Base-by-base conservation (phyloP, 2,113 vertebrate species). In the Equus przewalskii region DNA sequence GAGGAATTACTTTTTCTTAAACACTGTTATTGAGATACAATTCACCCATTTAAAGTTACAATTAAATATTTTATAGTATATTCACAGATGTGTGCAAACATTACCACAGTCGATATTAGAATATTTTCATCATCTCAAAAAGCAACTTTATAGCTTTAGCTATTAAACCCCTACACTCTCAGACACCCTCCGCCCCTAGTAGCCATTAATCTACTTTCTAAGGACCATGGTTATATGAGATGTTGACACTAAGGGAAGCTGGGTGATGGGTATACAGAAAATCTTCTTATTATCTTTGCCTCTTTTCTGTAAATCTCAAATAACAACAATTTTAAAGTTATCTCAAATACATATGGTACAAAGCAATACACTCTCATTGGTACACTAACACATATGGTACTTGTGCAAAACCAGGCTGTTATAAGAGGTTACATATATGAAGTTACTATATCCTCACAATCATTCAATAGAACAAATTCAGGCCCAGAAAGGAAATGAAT, bases 151-250 rank as follows among this genome's bases (percentile, higher is more conserved):
- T 9, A 24, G 72, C 3, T 70, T 60, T 30, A 26, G 30, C 30
- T 73, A 24, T 85, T 10, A 81, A 13, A 6, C 3, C 2, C 19
- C 18, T 33, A 16, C 44, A 16, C 6, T n/a, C 22, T 26, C 70
- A 26, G 41, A 26, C 3, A 67, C 0, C 7, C 44, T 1, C 7
- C 18, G 2, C 5, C 46, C 33, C 26, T 28, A 22, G 19, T 6
- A 95, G 64, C 10, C 58, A 41, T 10, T 13, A 64, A 58, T 26
- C 28, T 24, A 81, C 28, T 81, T 70, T 36, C 10, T 76, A 58
- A 86, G 13, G 19, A 36, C 9, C 9, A 67, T 28, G 19, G 24
- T n/a, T 70, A 14, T 9, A 19, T 12, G 26, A 36, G 16, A 58
- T 19, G 7, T 65, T 30, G 60, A 65, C 49, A 58, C 12, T 36